These are phyloP conservation scores for Lobophora halterata DNA, from an alignment of 2,888 invertebrate genomes.

Conservation along the genomic window DNA sequence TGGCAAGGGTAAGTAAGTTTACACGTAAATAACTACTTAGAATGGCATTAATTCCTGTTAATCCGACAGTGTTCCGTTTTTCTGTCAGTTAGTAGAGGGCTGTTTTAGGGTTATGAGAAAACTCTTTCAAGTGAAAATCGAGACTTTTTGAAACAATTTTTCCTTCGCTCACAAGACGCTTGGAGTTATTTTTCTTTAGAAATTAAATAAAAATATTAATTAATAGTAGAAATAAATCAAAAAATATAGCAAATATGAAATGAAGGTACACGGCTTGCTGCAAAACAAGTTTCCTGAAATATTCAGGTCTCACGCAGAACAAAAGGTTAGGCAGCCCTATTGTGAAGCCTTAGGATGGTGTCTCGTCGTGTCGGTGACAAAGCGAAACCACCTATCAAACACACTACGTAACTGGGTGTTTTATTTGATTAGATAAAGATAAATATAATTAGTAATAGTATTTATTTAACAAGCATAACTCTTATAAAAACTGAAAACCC, in stretches of 20 bases:
- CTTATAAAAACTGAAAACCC: too few relatives aligned
- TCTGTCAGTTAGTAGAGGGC: conserved; percentile 44
- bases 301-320: conserved; percentile 22
- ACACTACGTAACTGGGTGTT: conserved; percentile 24
- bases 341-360: conserved; percentile 56
- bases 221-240: too few relatives aligned
- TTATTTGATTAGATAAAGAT: conserved; percentile 34
- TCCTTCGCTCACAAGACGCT: too few relatives aligned
- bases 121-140: too few relatives aligned
- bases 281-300: conserved; percentile 15
- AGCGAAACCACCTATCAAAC: conserved; percentile 34
- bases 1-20: conserved; percentile 38
- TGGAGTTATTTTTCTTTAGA: too few relatives aligned
- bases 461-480: too few relatives aligned
- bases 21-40: conserved; percentile 47
- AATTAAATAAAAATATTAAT: too few relatives aligned
- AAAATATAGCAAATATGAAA: too few relatives aligned
- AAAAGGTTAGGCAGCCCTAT: conserved; percentile 41
- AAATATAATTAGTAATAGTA: too few relatives aligned
- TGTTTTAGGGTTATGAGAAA: conserved; percentile 26
- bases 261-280: too few relatives aligned
- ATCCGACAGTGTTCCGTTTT: conserved; percentile 46
- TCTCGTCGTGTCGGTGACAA: conserved; percentile 49
- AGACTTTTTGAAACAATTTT: too few relatives aligned
- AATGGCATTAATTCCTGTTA: conserved; percentile 53